Conservation (phyloP, 2,113 vertebrate genomes). For the Triplophysa rosa region DNA sequence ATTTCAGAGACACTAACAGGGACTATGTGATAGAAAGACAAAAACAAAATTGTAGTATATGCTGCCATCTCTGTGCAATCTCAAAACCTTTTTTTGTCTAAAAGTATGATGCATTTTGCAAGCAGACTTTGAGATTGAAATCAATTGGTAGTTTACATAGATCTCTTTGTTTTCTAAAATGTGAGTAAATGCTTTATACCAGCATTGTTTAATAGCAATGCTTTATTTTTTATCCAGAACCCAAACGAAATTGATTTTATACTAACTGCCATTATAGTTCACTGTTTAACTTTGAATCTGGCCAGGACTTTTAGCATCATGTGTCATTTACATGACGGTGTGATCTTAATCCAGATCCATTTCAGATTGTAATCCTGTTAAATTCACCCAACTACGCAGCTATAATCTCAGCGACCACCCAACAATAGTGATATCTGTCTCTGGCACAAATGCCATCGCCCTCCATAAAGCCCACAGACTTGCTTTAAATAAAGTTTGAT, state of each 20-base stretch:
- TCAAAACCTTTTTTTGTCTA: background rate
- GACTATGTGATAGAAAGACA: background rate
- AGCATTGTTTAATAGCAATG: background rate
- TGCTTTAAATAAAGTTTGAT: slow-evolving; percentile 37
- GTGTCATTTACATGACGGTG: slow-evolving; percentile 52
- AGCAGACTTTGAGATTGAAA: slow-evolving; percentile 15
- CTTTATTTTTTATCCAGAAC: too few species aligned
- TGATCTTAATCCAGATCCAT: slow-evolving; percentile 52
- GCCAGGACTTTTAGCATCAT: slow-evolving; percentile 14
- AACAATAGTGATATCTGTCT: slow-evolving; percentile 47
- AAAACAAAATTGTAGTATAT: background rate
- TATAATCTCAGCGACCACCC: slow-evolving; percentile 63
- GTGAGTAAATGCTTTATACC: background rate
- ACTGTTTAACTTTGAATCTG: slow-evolving; percentile 44
- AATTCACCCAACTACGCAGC: slow-evolving; percentile 57
- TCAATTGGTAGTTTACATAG: slow-evolving; percentile 12
- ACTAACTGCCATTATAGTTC: slow-evolving; percentile 39
- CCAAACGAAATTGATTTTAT: slow-evolving; percentile 45
- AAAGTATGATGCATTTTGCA: slow-evolving; percentile 6
- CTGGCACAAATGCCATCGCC: slow-evolving; percentile 1
- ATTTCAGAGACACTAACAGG: background rate
- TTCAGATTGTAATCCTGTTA: slow-evolving; percentile 73
- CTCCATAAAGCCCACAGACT: slow-evolving; percentile 16
- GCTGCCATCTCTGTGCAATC: background rate
- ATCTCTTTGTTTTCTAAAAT: slow-evolving; percentile 25